These are phyloP conservation scores for Tragelaphus oryx DNA, from an alignment of 2,797 vertebrate species.

Conservation along the genomic window DNA sequence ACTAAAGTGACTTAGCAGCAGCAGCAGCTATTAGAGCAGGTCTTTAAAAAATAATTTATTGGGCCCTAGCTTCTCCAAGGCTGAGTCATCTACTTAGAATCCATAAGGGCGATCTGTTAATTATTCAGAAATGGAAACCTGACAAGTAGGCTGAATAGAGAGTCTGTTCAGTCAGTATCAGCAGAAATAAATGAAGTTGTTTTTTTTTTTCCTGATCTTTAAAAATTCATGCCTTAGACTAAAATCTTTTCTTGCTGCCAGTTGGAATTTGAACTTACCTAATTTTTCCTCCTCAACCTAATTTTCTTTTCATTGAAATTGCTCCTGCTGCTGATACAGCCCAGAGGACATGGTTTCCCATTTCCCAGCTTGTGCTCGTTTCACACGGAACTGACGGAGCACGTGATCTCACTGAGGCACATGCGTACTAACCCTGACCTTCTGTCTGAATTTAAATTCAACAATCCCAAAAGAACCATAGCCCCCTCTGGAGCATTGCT, in stretches of 20 bases:
- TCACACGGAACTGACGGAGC: not conserved
- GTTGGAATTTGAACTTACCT: constrained; percentile 24
- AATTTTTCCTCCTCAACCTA: not conserved
- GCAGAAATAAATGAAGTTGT: constrained; percentile 20
- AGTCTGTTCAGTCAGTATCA: not conserved
- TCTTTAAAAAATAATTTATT: not conserved
- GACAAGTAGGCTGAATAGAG: not conserved
- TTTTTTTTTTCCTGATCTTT: constrained; percentile 6
- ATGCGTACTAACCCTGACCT: not conserved
- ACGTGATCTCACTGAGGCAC: not conserved
- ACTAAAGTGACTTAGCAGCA: no score
- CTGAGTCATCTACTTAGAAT: not conserved
- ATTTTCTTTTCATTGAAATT: constrained; percentile 26
- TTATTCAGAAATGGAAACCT: constrained; percentile 21
- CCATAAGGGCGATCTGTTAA: not conserved
- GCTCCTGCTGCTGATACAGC: not conserved
- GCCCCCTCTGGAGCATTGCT: not conserved
- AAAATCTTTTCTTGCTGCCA: constrained; percentile 30
- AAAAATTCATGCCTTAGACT: constrained; percentile 34
- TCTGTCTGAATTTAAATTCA: constrained; percentile 17
- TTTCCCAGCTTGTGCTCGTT: not conserved
- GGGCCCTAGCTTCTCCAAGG: not conserved
- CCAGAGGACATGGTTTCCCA: not conserved
- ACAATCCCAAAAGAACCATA: not conserved
- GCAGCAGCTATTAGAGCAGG: not conserved